phyloP scores from a whole-genome alignment of 53 echinoderm and acorn worm genomes.

The Actinopyga echinites region DNA sequence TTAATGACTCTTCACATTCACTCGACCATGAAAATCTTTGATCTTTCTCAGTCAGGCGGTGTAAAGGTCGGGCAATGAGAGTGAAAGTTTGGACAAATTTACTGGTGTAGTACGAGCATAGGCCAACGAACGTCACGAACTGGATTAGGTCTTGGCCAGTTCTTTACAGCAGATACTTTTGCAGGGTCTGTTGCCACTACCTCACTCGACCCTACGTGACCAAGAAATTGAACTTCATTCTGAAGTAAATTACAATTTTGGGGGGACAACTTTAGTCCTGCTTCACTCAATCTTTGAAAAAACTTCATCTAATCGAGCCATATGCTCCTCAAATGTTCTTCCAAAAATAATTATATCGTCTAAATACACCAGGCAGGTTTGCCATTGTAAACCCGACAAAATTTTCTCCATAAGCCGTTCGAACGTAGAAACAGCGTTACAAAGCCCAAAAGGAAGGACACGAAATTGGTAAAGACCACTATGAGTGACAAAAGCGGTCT shows the following conservation, averaged over 20 bases:
- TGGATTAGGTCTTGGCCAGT: conserved; percentile 49
- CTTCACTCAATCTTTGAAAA: not conserved
- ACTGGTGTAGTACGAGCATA: conserved; percentile 51
- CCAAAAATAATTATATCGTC: conserved; percentile 47
- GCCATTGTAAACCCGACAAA: no score
- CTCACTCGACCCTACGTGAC: conserved; percentile 24
- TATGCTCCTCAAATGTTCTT: conserved; percentile 29
- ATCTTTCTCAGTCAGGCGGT: not conserved
- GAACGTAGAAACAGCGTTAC: conserved; percentile 9
- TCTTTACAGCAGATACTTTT: not conserved
- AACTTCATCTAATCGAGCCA: not conserved
- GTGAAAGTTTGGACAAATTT: not conserved
- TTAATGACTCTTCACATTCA: not conserved
- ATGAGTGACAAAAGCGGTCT: conserved; percentile 31
- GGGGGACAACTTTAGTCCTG: not conserved
- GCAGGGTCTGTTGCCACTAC: conserved; percentile 38
- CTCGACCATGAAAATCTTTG: not conserved
- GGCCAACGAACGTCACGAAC: conserved; percentile 52
- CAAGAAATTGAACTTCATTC: not conserved
- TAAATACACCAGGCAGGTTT: no score
- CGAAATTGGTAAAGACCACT: no score
- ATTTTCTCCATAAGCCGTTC: conserved; percentile 58
- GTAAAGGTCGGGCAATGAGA: not conserved
- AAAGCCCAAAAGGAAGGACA: no score
- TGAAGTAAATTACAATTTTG: not conserved